Evolutionary conservation across 2,888 invertebrate species (phyloP).

Genomic region (Acronicta aceris): DNA sequence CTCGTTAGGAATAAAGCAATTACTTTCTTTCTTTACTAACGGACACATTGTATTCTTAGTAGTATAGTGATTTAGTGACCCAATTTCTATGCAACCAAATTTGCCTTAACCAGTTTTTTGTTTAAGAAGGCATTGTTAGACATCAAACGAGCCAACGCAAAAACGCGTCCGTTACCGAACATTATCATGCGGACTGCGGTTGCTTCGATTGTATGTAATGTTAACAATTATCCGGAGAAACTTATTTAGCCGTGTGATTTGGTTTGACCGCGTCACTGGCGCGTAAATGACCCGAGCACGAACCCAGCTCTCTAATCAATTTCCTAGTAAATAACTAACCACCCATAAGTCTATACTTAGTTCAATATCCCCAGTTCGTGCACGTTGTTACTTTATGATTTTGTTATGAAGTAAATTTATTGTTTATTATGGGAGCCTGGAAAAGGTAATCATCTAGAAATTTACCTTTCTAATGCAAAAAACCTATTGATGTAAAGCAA

Average conservation of each 20-base stretch:
- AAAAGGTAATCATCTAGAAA: conserved; percentile 46
- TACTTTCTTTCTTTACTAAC: conserved; percentile 60
- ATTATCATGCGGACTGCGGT: conserved; percentile 73
- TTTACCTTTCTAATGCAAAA: conserved; percentile 55
- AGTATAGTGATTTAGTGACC: conserved; percentile 65
- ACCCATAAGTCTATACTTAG: conserved; percentile 50
- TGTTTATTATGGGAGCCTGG: conserved; percentile 39
- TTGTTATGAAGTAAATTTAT: conserved; percentile 41
- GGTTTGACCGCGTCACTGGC: conserved; percentile 55
- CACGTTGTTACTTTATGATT: conserved; percentile 63
- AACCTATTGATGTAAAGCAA: conserved; percentile 44
- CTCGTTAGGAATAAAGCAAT: conserved; percentile 58
- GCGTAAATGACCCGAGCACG: conserved; percentile 66
- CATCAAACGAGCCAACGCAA: conserved; percentile 70
- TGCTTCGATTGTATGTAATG: conserved; percentile 72
- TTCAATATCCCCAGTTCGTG: conserved; percentile 62
- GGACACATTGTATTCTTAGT: conserved; percentile 59
- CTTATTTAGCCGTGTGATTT: conserved; percentile 60
- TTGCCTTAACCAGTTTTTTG: conserved; percentile 71
- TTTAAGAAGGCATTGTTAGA: conserved; percentile 68
- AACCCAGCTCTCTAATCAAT: conserved; percentile 65
- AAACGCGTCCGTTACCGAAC: conserved; percentile 75
- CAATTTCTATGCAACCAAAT: conserved; percentile 67
- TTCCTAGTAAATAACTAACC: conserved; percentile 65
- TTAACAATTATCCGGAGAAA: conserved; percentile 69